Base-by-base conservation (phyloP, 2,888 invertebrate genomes). In the Auanema freiburgensis region DNA sequence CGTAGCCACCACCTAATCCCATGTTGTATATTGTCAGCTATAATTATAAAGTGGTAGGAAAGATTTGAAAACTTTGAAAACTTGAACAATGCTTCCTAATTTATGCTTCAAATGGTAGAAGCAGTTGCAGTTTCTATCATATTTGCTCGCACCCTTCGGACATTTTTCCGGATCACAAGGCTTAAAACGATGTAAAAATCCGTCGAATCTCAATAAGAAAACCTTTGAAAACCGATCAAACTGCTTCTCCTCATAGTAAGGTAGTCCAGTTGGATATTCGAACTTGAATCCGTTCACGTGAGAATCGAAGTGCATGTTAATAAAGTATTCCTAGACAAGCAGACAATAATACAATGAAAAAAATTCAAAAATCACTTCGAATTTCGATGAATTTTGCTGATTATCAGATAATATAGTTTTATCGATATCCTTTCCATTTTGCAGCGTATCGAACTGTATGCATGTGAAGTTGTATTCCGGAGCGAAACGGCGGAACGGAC, bases 251-350 rank as follows among this genome's bases (percentile, higher is more conserved):
- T 81, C 70, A 60, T 71, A 81, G 51, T 81, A 79, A 10, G 80
- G 81, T 51, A 80, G 72, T 12, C 78, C 79, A 40, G 67, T 70
- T 40, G 81, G 79, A 18, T 65, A 67, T 18, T 68, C 57, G 69
- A 76, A 80, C 44, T 67, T 61, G 63, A 65, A 79, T 43, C 78
- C 78, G 23, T 80, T 74, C 54, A 79, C 67, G 60, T 78, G 77
- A 52, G 74, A 76, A 66, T 80, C 79, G 55, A 73, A 77, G 66
- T 80, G 76, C 79, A 80, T 80, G 64, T 79, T 80, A 61, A 78
- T 72, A 59, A 77, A 79, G 52, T 74, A 62, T 52, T 80, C 80
- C 76, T 79, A 64, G 21, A 72, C 67, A 11, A 58, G 1, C 8
- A 21, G 14, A 5, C 8, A 33, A 33, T 8, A 33, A 33, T 33